Base-by-base conservation (phyloP, 2,888 invertebrate genomes). In the Torymus aiolomorphi region DNA sequence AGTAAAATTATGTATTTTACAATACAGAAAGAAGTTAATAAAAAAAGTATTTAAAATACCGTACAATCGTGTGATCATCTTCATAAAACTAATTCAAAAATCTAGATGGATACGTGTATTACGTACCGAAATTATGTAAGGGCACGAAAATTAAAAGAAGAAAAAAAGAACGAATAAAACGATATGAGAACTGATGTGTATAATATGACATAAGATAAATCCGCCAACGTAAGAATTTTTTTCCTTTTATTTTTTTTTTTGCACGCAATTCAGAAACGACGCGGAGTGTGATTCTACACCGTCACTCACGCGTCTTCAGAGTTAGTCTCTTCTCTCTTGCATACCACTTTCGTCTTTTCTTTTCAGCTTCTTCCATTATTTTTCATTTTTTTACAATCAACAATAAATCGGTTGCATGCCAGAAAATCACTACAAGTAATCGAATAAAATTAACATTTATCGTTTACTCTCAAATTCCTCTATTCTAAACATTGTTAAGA, bases 191-290 rank as follows among this genome's bases (percentile, higher is more conserved):
- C 52, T 18, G 20, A 65, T 72, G 8, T 24, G 16, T 72, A 42
- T 61, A 8, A 16, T 49, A 76, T 49, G 49, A 56, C 31, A 57
- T 52, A 78, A 81, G 63, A 77, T 59, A 76, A 75, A 81, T 56
- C 51, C 72, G 52, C 31, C 78, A 78, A 71, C 24, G 69, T 74
- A 79, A 73, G 81, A 81, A 81, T 82, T 82, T 42, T 42, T 42
- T 79, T 80, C 71, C 77, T 66, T 82, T 80, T 82, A 82, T 82
- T 82, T 82, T 82, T 82, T 42, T 31, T 42, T 42, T 42, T n/a
- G n/a, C 74, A 82, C 80, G 77, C 80, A 82, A 73, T 57, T 80
- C 77, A 80, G 49, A 77, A 75, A 59, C 57, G 71, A 42, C 42
- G 51, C 66, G 73, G 67, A 80, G 67, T 67, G 76, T 14, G 62